Base-by-base conservation (phyloP, 2,797 vertebrate genomes). In the Chlorospingus semifuscus region DNA sequence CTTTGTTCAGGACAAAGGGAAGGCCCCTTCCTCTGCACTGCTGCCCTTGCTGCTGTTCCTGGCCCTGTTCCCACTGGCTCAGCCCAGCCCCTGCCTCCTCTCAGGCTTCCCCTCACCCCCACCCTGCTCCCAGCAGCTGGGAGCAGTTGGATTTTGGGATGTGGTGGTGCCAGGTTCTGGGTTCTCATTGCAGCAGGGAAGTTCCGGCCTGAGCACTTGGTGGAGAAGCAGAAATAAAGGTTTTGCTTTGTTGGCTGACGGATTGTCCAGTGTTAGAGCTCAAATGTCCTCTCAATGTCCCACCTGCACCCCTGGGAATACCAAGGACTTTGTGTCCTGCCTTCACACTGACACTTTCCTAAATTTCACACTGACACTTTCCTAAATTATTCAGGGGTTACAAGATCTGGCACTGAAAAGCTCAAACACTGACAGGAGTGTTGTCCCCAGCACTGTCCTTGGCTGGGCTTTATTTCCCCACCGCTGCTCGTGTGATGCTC, bases 371-470 rank as follows among this genome's bases (percentile, higher is more conserved):
- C 22, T 1, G 2, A 44, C 34, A 34, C 15, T 53, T 78, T 5
- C 64, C 34, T 55, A 24, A 66, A 34, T 41, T 4, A 3, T 41
- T 19, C 21, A 22, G 42, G 18, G 50, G 19, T 39, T 36, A 23
- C 34, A 30, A 18, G 42, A 7, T 79, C 37, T 83, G 63, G 70
- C 61, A 82, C 42, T 41, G 34, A 32, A 77, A 55, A 22, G 22
- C 3, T 16, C 47, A 29, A 19, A 74, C 0, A 0, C 24, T 59
- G 44, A 41, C 1, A 2, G 20, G 6, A 0, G 0, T 49, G 32
- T n/a, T 4, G 1, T 84, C 63, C n/a, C 50, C 47, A 61, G 2
- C 9, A 1, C 8, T 71, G 34, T 1, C 1, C 39, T 24, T 8
- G 44, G 41, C 2, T 37, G 34, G n/a, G 52, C 56, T 85, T 47